Conservation (phyloP, 2,888 invertebrate genomes). For the Enoplolaimus lenunculus region DNA sequence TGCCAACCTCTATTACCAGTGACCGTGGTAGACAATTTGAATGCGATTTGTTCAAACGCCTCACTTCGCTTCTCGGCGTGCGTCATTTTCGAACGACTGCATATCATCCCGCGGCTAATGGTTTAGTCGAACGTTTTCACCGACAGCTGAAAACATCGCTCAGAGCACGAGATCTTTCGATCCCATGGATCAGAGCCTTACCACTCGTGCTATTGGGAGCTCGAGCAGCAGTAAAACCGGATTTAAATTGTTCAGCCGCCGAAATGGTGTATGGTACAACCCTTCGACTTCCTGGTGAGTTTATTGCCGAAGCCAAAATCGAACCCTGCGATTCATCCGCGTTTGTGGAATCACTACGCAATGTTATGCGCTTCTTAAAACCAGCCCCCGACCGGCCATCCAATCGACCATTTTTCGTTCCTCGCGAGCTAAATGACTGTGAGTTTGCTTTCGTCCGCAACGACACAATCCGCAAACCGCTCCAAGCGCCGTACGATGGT, state of each 20-base stretch:
- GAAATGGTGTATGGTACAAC: no score
- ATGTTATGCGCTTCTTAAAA: no score
- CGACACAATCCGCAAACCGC: no score
- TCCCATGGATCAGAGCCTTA: not conserved
- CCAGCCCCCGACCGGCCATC: no score
- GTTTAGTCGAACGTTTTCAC: slow-evolving; percentile 6
- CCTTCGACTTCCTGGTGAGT: no score
- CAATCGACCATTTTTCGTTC: no score
- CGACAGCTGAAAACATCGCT: slow-evolving; percentile 8
- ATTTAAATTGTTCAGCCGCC: not conserved
- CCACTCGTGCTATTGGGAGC: slow-evolving; percentile 10
- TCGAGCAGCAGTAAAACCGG: slow-evolving; percentile 1
- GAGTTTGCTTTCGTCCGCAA: no score
- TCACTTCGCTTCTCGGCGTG: not conserved
- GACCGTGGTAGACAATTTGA: slow-evolving; percentile 15
- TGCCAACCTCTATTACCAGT: not conserved
- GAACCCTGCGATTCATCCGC: no score
- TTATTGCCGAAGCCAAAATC: no score
- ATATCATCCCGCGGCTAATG: slow-evolving; percentile 11
- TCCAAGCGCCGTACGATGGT: no score
- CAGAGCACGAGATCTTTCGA: not conserved
- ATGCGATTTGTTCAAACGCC: not conserved
- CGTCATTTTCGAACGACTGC: not conserved
- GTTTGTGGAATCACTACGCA: no score
- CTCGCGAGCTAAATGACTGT: no score